Evolutionary conservation across 1,140 invertebrate species (phyloP), one percentile per base, ranked within the genome.

Genomic region (Drosophila funebris): DNA sequence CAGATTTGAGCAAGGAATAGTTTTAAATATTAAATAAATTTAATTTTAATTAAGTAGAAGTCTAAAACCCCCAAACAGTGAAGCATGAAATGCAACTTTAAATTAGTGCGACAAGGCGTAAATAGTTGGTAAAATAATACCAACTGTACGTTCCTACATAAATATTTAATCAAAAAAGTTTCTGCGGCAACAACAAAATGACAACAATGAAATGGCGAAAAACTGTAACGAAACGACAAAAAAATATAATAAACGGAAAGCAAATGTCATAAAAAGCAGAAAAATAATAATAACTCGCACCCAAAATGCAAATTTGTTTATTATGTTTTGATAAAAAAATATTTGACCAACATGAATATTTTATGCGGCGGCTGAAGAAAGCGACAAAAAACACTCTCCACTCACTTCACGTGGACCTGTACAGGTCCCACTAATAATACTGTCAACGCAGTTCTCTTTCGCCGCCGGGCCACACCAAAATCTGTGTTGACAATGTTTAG

Each of bases 401-500:
- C 64, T 68, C 37, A 18, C 54, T 71, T 74, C 46, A 73, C 31
- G 56, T 36, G 57, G 39, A 27, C 39, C 71, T 39, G 46, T 50
- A 61, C 58, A 43, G 66, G 39, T 60, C 44, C 67, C 69, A 84
- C 80, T 84, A 84, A 84, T 84, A 85, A 85, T 68, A 66, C 73
- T 84, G 81, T 84, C 80, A 84, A 70, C 80, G 80, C 44, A 61
- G 16, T 20, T 62, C 64, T 58, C 31, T 33, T 27, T 29, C 13
- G 58, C 46, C 73, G 62, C 16, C 57, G 52, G 54, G 48, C 80
- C 46, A 84, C 76, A 68, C 80, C n/a, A n/a, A 85, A 84, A 84
- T 84, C 80, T 76, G 76, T 84, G 81, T 84, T 84, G 80, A 84
- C 80, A 84, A 84, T 79, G 76, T 84, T 84, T 79, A 79, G 80